Evolutionary conservation across 2,113 vertebrate species (phyloP), one percentile per base, ranked within the genome.

Genomic region (Orientallactaga bullata): DNA sequence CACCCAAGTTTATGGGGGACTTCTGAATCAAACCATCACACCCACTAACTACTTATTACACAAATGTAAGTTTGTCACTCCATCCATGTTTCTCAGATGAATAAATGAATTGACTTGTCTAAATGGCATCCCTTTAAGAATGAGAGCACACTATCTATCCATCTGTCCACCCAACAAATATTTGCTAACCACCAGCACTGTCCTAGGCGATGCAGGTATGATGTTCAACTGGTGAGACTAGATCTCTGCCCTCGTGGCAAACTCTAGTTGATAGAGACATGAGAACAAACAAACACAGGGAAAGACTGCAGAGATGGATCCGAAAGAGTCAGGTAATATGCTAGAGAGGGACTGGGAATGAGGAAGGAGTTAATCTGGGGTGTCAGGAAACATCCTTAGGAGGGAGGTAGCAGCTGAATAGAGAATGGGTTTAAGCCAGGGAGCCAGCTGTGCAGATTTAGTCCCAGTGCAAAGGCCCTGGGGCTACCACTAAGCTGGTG

Each of bases 221-320:
- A 65, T 35, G 71, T 30, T 55, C 30, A 90, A 80, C 66, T 28
- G 89, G 91, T 91, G 65, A 89, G 76, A 92, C 86, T 51, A 84
- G 89, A 73, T 91, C 39, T 89, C 5, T 83, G 86, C 18, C 17
- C n/a, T 92, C 61, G 35, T 15, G 68, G 51, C 71, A 74, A 35
- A 86, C 39, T 55, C 9, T 63, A 63, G 18, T 61, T 81, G 66
- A 74, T 2, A 60, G 32, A 77, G 72, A 80, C 58, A 94, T 82
- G 85, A 21, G 73, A 55, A 93, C 79, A 78, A 55, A 93, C 79
- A 74, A 47, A 47, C 42, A 6, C 42, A 47, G 42, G 42, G 42
- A 47, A 47, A 47, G 42, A 47, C 8, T 47, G 42, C 42, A 47
- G 42, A 47, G 42, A 47, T 47, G 5, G 42, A 47, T 8, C 8